Conservation (phyloP, 2,113 vertebrate genomes). For the Siniperca chuatsi region DNA sequence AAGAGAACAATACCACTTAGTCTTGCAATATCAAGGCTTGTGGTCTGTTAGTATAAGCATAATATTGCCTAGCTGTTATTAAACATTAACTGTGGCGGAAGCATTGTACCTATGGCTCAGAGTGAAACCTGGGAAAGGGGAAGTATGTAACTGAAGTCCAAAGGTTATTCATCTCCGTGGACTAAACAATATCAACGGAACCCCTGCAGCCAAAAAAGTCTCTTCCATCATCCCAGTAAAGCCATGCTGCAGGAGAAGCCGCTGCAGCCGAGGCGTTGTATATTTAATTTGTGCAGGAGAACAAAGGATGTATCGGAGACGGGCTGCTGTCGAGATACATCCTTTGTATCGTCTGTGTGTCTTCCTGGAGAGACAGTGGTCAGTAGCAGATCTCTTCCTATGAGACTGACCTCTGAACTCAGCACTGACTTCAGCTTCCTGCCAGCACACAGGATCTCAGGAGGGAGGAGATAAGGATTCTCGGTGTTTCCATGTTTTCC, state of each 20-base stretch:
- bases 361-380: constrained; percentile 64
- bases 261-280: neutral
- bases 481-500: neutral
- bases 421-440: constrained; percentile 61
- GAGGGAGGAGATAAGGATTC: neutral
- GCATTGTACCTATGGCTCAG: neutral
- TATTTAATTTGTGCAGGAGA: neutral
- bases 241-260: neutral
- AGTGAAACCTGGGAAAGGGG: constrained; percentile 19
- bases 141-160: constrained; percentile 2
- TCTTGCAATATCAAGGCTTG: neutral
- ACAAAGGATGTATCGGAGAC: constrained; percentile 19
- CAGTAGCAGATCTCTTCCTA: constrained; percentile 69
- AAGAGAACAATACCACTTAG: neutral
- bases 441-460: neutral
- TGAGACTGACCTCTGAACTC: constrained; percentile 72
- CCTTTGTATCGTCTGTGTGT: neutral
- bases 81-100: constrained; percentile 22
- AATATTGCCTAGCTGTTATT: neutral
- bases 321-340: neutral
- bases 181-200: neutral
- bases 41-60: neutral
- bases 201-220: neutral
- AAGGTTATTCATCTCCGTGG: neutral
- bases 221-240: neutral